Evolutionary conservation across 2,888 invertebrate genomes (phyloP), one percentile per base, ranked within the genome.

Genomic region (Neuroscelio doddi): DNA sequence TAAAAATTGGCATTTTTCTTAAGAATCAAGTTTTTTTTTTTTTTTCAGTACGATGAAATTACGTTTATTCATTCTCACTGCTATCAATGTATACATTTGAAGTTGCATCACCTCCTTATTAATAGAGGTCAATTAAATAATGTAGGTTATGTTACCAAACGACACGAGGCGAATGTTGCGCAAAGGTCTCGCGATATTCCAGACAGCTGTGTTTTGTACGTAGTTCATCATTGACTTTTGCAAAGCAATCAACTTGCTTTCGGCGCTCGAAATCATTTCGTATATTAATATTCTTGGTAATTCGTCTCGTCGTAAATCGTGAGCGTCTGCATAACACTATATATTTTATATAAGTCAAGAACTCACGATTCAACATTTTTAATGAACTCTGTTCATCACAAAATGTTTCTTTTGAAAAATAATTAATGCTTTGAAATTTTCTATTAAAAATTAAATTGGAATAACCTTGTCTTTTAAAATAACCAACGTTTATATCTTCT

Each of bases 51-150:
- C 36, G 9, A 30, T 46, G 16, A 27, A 56, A 50, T 57, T 47
- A 42, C 52, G 41, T 38, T 55, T 55, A 44, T 30, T 59, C 50
- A 26, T 50, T 34, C 24, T 47, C 34, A 38, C 41, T 17, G 44
- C 32, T 34, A 34, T 32, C 38, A 55, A 56, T 67, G 64, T 56
- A 32, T 46, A 56, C 64, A 57, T 47, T 58, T 53, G 51, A 58
- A 55, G 38, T 66, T 70, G 49, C 73, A 74, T 75, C 69, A 73
- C 63, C 69, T 66, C 59, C 70, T 72, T 70, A 73, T 73, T 74
- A 73, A 73, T 75, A 70, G 71, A 70, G 74, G 68, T 75, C 73
- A 74, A 75, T 74, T 74, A 74, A 75, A 72, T 75, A 73, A 74
- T 72, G 73, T 74, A 69, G 72, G 69, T 69, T 72, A 70, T 68